phyloP scores from a whole-genome alignment of 2,888 invertebrate species.

The Brenthis hecate region DNA sequence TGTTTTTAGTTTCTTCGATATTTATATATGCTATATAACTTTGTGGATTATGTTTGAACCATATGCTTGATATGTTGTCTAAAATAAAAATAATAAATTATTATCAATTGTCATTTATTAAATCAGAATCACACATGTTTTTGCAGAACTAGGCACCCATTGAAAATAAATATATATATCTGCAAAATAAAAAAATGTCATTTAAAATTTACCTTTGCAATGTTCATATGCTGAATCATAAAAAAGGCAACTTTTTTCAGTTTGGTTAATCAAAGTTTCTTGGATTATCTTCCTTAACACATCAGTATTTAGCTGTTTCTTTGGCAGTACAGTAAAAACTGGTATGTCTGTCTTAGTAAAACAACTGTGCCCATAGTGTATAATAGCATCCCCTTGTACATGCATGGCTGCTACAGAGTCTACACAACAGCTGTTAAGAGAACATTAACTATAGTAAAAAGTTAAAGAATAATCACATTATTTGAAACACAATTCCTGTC shows the following conservation, averaged over 20 bases:
- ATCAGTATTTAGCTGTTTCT: slow-evolving; percentile 79
- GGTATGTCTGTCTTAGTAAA: slow-evolving; percentile 90
- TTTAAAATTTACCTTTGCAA: slow-evolving; percentile 72
- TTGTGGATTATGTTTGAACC: slow-evolving; percentile 59
- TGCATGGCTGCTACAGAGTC: slow-evolving; percentile 96
- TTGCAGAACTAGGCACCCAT: background rate
- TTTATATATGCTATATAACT: slow-evolving; percentile 63
- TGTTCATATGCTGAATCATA: slow-evolving; percentile 87
- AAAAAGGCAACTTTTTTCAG: slow-evolving; percentile 78
- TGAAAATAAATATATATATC: no score
- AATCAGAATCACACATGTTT: background rate
- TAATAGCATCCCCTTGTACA: slow-evolving; percentile 90
- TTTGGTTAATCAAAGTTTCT: slow-evolving; percentile 46
- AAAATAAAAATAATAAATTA: slow-evolving; percentile 35
- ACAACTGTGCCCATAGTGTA: slow-evolving; percentile 96
- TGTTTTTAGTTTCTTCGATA: slow-evolving; percentile 50
- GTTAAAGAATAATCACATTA: background rate
- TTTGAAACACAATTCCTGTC: background rate
- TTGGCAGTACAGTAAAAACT: slow-evolving; percentile 88
- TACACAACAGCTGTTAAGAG: slow-evolving; percentile 89
- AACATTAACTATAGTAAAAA: background rate
- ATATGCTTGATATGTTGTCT: slow-evolving; percentile 58
- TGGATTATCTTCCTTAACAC: slow-evolving; percentile 46
- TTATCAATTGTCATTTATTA: slow-evolving; percentile 1
- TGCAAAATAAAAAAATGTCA: background rate